Conservation (phyloP, 2,888 invertebrate species). For the Deilephila porcellus region DNA sequence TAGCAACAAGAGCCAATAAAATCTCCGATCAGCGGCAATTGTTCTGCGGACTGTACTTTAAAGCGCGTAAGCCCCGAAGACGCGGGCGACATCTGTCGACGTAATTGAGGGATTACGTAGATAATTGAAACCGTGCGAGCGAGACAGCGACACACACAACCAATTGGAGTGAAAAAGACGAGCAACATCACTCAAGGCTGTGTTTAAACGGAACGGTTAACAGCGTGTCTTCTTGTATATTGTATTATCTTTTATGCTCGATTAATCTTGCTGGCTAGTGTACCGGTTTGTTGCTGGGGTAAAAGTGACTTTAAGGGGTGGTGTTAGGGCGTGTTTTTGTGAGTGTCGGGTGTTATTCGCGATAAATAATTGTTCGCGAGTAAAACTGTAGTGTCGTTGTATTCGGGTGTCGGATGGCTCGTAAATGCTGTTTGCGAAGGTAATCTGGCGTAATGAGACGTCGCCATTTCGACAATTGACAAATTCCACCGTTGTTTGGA, state of each 20-base stretch:
- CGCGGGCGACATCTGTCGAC: conserved; percentile 85
- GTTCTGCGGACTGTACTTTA: conserved; percentile 80
- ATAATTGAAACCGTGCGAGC: conserved; percentile 86
- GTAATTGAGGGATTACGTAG: conserved; percentile 88
- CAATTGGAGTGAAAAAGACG: conserved; percentile 63
- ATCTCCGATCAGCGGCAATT: conserved; percentile 66
- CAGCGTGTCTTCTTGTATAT: conserved; percentile 88
- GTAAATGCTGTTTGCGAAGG: conserved; percentile 70
- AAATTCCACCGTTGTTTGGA: conserved; percentile 35
- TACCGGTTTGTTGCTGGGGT: conserved; percentile 38
- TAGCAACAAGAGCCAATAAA: conserved; percentile 32
- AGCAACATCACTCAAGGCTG: conserved; percentile 62
- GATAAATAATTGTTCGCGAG: conserved; percentile 84
- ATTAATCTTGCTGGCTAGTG: conserved; percentile 77
- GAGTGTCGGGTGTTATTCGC: conserved; percentile 65
- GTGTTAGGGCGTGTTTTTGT: conserved; percentile 56
- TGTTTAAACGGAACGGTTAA: conserved; percentile 83
- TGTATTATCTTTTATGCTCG: conserved; percentile 85
- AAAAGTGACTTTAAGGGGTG: conserved; percentile 53
- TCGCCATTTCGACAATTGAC: conserved; percentile 41
- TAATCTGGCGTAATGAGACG: conserved; percentile 72
- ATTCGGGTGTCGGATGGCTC: conserved; percentile 61
- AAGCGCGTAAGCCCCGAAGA: conserved; percentile 83
- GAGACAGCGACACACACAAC: conserved; percentile 55
- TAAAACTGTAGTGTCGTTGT: conserved; percentile 78